Conservation (phyloP, 2,888 invertebrate genomes). For the Hymenopus coronatus region DNA sequence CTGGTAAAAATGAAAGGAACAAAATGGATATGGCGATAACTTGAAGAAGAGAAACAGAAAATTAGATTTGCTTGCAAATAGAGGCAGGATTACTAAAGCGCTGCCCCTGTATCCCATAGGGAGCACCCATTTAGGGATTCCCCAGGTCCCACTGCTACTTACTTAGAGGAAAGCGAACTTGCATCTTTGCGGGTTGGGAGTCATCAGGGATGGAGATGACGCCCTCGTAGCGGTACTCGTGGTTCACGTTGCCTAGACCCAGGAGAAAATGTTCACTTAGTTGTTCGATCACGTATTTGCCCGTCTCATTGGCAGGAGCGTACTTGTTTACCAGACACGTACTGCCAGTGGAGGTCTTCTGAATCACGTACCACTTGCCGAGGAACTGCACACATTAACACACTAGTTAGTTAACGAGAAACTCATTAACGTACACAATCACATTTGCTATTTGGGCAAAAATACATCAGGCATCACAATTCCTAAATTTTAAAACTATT, state of each 20-base stretch:
- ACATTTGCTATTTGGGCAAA: neutral
- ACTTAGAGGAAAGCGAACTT: slow-evolving; percentile 76
- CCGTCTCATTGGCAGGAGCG: slow-evolving; percentile 64
- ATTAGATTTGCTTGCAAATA: neutral
- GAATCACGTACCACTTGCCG: slow-evolving; percentile 77
- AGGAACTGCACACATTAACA: slow-evolving; percentile 57
- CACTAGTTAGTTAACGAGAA: neutral
- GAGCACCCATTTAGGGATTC: too few species aligned
- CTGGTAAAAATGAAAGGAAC: neutral
- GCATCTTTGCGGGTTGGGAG: slow-evolving; percentile 63
- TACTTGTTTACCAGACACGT: slow-evolving; percentile 78
- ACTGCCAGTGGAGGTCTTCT: slow-evolving; percentile 79
- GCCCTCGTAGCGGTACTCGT: slow-evolving; percentile 77
- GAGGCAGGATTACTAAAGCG: neutral
- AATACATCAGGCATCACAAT: neutral
- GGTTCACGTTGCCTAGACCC: slow-evolving; percentile 70
- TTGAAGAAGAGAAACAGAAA: neutral
- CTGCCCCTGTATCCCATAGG: neutral
- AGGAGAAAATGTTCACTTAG: slow-evolving; percentile 62
- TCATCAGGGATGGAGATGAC: slow-evolving; percentile 57
- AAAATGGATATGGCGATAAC: neutral
- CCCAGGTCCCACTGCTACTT: slow-evolving; percentile 47
- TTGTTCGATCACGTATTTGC: slow-evolving; percentile 67
- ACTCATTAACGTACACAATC: slow-evolving; percentile 23
- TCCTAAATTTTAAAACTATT: neutral